These are phyloP conservation scores for Drosophila athabasca DNA, from an alignment of 1,140 invertebrate genomes.

Conservation along the genomic window DNA sequence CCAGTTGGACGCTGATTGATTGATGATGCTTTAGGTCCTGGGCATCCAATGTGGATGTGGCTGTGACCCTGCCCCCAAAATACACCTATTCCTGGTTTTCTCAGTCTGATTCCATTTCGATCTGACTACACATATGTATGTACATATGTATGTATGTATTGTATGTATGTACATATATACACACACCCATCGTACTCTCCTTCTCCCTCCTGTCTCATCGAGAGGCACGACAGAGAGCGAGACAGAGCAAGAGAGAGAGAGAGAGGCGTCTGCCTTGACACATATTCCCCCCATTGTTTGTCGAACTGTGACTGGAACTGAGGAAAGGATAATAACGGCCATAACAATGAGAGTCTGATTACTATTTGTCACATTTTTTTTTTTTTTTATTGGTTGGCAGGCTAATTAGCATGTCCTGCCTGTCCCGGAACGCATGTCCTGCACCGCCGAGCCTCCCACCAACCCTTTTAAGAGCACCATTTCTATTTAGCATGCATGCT, in stretches of 20 bases:
- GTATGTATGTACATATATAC: no score
- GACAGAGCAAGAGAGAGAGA: not conserved
- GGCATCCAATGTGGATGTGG: not conserved
- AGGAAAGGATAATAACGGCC: slow-evolving; percentile 9
- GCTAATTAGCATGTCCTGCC: slow-evolving; percentile 36
- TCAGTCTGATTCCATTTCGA: no score
- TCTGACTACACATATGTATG: no score
- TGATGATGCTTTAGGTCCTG: slow-evolving; percentile 56
- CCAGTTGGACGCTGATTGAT: slow-evolving; percentile 64
- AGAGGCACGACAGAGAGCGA: no score
- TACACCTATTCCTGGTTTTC: not conserved
- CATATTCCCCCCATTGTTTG: slow-evolving; percentile 2
- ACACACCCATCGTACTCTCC: not conserved
- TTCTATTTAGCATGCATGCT: slow-evolving; percentile 29
- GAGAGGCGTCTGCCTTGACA: slow-evolving; percentile 6
- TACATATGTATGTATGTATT: no score
- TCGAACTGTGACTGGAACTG: slow-evolving; percentile 3
- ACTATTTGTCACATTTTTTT: slow-evolving; percentile 57
- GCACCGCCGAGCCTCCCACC: not conserved
- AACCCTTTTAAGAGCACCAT: slow-evolving; percentile 4
- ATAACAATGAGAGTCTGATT: slow-evolving; percentile 35
- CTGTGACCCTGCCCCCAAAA: no score
- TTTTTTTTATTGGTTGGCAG: slow-evolving; percentile 34
- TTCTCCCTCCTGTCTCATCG: no score
- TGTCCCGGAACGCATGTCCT: slow-evolving; percentile 36